Conservation (phyloP, 2,797 vertebrate species). For the Macroramphosus scolopax region DNA sequence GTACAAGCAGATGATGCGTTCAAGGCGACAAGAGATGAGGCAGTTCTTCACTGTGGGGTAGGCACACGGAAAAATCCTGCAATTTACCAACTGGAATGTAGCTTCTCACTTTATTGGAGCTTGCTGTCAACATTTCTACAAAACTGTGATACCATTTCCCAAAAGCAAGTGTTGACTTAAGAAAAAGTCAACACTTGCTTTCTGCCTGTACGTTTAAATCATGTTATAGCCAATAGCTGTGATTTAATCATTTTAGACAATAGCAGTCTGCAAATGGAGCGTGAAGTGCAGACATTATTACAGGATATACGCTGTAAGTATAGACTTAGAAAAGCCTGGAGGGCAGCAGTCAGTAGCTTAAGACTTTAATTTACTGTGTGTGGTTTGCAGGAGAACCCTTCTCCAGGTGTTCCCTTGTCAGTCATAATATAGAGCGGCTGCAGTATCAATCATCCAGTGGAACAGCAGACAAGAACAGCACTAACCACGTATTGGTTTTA, state of each 20-base stretch:
- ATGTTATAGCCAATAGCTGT: constrained; percentile 43
- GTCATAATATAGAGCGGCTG: constrained; percentile 69
- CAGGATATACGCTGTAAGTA: constrained; percentile 68
- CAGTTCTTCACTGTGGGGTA: constrained; percentile 99
- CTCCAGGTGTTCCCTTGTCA: constrained; percentile 81
- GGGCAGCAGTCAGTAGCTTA: constrained; percentile 64
- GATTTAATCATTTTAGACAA: constrained; percentile 69
- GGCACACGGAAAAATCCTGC: constrained; percentile 48
- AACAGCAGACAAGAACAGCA: constrained; percentile 65
- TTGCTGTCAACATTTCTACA: too few relatives aligned
- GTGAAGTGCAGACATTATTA: constrained; percentile 68
- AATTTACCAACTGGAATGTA: constrained; percentile 1
- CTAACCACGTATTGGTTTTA: constrained; percentile 72
- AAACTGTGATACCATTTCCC: constrained; percentile 16
- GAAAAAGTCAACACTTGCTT: background rate
- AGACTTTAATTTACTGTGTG: constrained; percentile 77
- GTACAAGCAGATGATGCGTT: constrained; percentile 99
- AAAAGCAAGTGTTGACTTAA: constrained; percentile 13
- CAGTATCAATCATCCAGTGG: constrained; percentile 71
- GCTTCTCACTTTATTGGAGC: too few relatives aligned
- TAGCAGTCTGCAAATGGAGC: constrained; percentile 54
- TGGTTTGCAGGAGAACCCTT: constrained; percentile 71
- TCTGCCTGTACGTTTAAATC: constrained; percentile 24
- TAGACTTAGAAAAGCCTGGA: constrained; percentile 64
- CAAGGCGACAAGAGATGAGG: constrained; percentile 98